Base-by-base conservation (phyloP, 2,113 vertebrate species). In the Odocoileus virginianus region DNA sequence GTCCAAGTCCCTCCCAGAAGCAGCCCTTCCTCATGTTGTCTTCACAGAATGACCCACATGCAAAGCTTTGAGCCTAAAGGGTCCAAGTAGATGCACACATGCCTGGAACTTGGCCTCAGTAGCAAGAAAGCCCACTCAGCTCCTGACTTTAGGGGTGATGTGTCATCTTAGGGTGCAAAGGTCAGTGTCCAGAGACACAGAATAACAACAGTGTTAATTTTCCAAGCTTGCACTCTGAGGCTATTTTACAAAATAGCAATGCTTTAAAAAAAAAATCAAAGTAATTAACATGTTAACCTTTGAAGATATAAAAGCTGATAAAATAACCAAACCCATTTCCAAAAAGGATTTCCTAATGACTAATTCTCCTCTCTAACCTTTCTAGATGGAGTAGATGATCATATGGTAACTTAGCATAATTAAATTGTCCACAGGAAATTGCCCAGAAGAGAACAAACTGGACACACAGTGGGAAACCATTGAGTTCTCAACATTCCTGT, bases 381-480 rank as follows among this genome's bases (percentile, higher is more conserved):
- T 95, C 84, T 67, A 40, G 50, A 17, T 16, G 21, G 45, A 93
- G 79, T 23, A 43, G 83, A 83, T 3, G 82, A 82, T 71, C 83
- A 23, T 21, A 60, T 5, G n/a, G 60, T 58, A 91, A 87, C 40
- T 64, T 19, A 36, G 50, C 43, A 67, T 92, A 89, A 95, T 93
- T 96, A 95, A 94, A 97, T 88, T 92, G 43, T 94, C 88, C 71
- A 45, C 81, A 93, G 88, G 96, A 91, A 93, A 91, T 6, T 52
- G 57, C 40, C 52, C 54, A 60, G 83, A 47, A 85, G 61, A 93
- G 91, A 93, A 83, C 10, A 40, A 43, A 54, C 64, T 9, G 87
- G 92, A 79, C 92, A 90, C 40, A 33, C 61, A 7, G 90, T 11
- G 60, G 91, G 95, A 78, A 83, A 54, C 27, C 83, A 7, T 2